A percentile compares a stretch with the other conserved stretches of the same genome.
Conservation (phyloP, 2,113 vertebrate species). For the Vidua chalybeata region DNA sequence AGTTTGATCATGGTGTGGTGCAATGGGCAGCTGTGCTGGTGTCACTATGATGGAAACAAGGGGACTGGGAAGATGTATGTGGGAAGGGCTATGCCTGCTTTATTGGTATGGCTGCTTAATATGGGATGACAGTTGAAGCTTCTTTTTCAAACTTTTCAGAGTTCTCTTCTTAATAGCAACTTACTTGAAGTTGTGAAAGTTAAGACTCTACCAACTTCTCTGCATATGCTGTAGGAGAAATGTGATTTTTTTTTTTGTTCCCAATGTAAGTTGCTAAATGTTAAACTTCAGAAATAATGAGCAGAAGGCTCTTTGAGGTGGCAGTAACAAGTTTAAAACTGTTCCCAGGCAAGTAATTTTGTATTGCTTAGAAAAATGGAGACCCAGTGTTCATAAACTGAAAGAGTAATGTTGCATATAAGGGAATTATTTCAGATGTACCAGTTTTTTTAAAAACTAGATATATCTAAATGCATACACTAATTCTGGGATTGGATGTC, state of each 20-base stretch:
- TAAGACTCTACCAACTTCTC: background rate
- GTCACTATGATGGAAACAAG: background rate
- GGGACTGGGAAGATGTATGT: background rate
- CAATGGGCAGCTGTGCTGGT: background rate
- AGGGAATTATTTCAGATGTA: background rate
- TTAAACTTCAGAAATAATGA: background rate
- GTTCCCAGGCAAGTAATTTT: background rate
- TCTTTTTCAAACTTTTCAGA: background rate
- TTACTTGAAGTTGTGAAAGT: background rate
- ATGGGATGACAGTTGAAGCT: background rate
- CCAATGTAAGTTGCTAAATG: background rate
- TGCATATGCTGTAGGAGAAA: background rate
- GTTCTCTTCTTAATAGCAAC: background rate
- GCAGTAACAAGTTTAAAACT: background rate
- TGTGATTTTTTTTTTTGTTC: background rate
- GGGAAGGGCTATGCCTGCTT: background rate
- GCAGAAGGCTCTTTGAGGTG: rapidly evolving
- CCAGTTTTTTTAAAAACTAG: background rate
- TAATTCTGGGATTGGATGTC: background rate
- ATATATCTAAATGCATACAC: background rate
- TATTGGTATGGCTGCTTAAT: background rate
- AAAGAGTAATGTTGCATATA: background rate
- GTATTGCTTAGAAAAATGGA: background rate
- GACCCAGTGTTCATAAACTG: background rate
- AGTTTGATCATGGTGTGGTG: background rate